Conservation (phyloP, 2,888 invertebrate species). For the Tachina lurida region DNA sequence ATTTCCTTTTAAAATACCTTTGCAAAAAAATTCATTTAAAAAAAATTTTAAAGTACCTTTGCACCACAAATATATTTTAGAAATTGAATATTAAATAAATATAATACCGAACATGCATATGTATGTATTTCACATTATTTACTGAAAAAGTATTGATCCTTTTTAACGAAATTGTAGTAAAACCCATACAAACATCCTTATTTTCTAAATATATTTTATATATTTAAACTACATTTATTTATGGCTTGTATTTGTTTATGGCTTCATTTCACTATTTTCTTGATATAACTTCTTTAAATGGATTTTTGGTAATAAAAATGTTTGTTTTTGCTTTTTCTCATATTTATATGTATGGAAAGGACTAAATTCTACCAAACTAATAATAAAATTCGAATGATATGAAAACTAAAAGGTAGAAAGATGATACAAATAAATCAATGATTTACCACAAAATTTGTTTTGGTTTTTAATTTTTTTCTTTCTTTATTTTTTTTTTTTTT, state of each 20-base stretch:
- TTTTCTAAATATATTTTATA: background rate
- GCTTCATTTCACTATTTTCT: no score
- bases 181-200: background rate
- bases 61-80: no score
- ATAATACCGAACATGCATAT: no score
- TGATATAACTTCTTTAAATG: background rate
- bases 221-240: background rate
- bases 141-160: no score
- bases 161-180: background rate
- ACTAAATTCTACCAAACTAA: background rate
- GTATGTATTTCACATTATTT: no score
- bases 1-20: no score
- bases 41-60: no score
- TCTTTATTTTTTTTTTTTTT: background rate
- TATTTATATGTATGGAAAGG: background rate
- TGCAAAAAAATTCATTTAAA: no score
- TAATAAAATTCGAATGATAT: slow-evolving; percentile 8
- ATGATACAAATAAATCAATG: slow-evolving; percentile 30
- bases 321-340: background rate
- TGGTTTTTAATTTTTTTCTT: no score
- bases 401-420: slow-evolving; percentile 3
- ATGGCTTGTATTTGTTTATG: background rate
- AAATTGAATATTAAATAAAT: no score
- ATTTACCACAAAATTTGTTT: background rate
- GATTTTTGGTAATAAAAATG: background rate